Conservation (phyloP, 2,113 vertebrate genomes). For the Capra hircus region DNA sequence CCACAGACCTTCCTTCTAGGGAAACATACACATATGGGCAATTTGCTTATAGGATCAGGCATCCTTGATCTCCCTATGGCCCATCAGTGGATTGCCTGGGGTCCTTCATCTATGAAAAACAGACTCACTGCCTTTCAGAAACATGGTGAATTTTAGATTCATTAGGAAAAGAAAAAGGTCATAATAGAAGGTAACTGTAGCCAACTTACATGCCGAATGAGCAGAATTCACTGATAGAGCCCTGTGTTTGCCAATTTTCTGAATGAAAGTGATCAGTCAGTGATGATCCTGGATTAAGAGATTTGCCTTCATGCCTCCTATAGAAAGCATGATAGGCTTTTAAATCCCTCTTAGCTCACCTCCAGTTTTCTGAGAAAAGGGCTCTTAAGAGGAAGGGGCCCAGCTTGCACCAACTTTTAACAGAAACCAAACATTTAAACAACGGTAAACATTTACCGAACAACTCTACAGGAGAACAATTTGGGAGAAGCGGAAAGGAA, state of each 20-base stretch:
- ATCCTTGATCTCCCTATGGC: not conserved
- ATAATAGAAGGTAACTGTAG: not conserved
- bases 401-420: slow-evolving; percentile 43
- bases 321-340: slow-evolving; percentile 3
- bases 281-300: not conserved
- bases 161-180: not conserved
- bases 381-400: not conserved
- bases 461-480: slow-evolving; percentile 54
- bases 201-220: not conserved
- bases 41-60: not conserved
- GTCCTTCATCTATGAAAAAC: not conserved
- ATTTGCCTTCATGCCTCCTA: slow-evolving; percentile 16
- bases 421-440: slow-evolving; percentile 64
- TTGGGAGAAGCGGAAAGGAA: slow-evolving; percentile 48
- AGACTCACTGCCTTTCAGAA: not conserved
- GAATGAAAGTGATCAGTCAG: slow-evolving; percentile 37
- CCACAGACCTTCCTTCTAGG: not conserved
- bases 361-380: not conserved
- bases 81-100: not conserved
- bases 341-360: not conserved
- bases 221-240: not conserved
- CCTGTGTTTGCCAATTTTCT: not conserved
- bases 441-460: slow-evolving; percentile 65
- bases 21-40: not conserved
- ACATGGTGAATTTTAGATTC: not conserved